Conservation (phyloP, 2,888 invertebrate genomes). For the Selenia dentaria region DNA sequence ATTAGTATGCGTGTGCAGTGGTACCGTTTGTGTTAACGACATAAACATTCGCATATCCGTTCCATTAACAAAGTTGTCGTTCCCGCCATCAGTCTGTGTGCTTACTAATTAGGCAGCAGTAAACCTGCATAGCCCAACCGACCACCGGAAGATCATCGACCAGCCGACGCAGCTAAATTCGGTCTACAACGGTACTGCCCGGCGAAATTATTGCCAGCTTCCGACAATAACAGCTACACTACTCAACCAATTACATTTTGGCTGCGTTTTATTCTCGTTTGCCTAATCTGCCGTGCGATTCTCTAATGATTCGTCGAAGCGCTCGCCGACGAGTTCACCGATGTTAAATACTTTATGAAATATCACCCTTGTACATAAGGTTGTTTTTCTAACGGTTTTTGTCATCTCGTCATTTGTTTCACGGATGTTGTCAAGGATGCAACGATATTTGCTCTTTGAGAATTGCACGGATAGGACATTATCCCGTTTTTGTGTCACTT, state of each 20-base stretch:
- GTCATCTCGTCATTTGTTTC: no score
- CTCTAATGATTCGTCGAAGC: no score
- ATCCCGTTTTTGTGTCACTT: no score
- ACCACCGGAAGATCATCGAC: conserved; percentile 78
- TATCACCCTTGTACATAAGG: no score
- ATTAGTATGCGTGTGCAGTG: neutral
- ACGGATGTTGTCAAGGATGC: no score
- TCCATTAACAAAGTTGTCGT: conserved; percentile 11
- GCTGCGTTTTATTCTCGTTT: conserved; percentile 12
- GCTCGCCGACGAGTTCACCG: no score
- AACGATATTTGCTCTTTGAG: no score
- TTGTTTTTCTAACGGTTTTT: no score
- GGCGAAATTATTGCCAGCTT: conserved; percentile 60
- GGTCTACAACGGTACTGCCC: conserved; percentile 72
- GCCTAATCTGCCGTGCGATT: no score
- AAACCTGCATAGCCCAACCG: conserved; percentile 48
- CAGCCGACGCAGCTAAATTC: conserved; percentile 63
- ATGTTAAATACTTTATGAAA: no score
- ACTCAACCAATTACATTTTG: conserved; percentile 26
- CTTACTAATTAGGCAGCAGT: conserved; percentile 17
- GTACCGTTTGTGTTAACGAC: conserved; percentile 12
- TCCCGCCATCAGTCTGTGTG: conserved; percentile 9
- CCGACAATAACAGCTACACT: conserved; percentile 38
- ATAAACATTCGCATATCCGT: conserved; percentile 17
- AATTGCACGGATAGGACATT: no score